phyloP scores from a whole-genome alignment of 2,797 vertebrate species.

The Semaprochilodus insignis region DNA sequence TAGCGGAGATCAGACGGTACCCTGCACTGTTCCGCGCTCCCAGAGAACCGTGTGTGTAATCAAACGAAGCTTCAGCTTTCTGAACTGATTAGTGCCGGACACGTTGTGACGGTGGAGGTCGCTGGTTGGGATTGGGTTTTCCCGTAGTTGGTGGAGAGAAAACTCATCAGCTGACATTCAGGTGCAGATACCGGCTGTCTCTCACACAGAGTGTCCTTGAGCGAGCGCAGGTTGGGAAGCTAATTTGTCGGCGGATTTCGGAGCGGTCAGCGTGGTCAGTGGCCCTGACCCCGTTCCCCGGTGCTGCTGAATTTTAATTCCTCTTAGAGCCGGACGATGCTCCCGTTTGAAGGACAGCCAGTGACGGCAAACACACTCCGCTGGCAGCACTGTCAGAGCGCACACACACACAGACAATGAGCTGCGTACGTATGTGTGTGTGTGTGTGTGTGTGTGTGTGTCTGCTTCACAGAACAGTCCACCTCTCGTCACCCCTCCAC shows the following conservation, averaged over 20 bases:
- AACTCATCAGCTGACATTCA: neutral
- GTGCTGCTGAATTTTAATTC: conserved; percentile 73
- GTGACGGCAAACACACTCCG: conserved; percentile 60
- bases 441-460: conserved; percentile 47
- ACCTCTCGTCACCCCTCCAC: conserved; percentile 7
- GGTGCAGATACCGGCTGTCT: neutral
- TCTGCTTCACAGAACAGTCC: conserved; percentile 34
- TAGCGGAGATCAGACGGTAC: too few species aligned
- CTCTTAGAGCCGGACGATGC: conserved; percentile 50
- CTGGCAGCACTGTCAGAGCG: conserved; percentile 55
- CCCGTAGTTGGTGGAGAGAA: too few species aligned
- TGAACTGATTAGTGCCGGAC: too few species aligned
- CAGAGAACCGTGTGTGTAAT: too few species aligned
- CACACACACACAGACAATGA: conserved; percentile 52
- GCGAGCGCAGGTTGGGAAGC: conserved; percentile 68
- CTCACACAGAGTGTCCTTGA: conserved; percentile 70
- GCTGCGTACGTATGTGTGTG: conserved; percentile 34
- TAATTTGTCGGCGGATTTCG: conserved; percentile 75
- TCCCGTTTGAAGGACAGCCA: conserved; percentile 66
- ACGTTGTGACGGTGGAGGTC: too few species aligned
- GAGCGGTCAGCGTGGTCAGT: conserved; percentile 60
- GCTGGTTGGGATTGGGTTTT: too few species aligned
- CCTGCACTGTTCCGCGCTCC: too few species aligned
- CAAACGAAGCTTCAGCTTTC: too few species aligned
- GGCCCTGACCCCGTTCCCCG: conserved; percentile 59